Evolutionary conservation across 2,888 invertebrate genomes (phyloP), one percentile per base, ranked within the genome.

Genomic region (Eupithecia tripunctaria): DNA sequence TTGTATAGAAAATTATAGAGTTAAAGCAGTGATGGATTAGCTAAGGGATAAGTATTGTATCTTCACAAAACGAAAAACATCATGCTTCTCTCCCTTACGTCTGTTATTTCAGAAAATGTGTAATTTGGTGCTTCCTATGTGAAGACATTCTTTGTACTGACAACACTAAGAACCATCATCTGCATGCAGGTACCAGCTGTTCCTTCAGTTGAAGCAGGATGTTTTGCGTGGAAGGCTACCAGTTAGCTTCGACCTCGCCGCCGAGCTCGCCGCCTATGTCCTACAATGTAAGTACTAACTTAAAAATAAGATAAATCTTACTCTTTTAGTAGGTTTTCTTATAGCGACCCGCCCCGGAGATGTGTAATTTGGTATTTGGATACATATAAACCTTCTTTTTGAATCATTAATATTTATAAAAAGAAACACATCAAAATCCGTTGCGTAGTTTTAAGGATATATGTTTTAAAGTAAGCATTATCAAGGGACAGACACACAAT

Each of bases 141-240:
- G 12, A 25, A 14, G 25, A 1, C 25, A 56, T 56, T 21, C 25
- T 21, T 21, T 25, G 25, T 56, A 56, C 21, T 14, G 25, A 29
- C 29, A 60, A 29, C 15, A 60, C 14, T 60, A 29, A 29, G 18
- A 29, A 1, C 15, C 29, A 15, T 15, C 2, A 15, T 15, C 18
- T 62, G 12, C 72, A 14, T 56, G 29, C 86, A 98, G 99, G 95
- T 99, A 99, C 95, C 99, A 99, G 95, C 97, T 99, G 92, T 99
- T 99, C 92, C 96, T 99, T 84, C 99, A 99, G 96, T 96, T 99
- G 86, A 99, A 99, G 93, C 98, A 98, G 95, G 99, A 99, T 90
- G 97, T 99, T 82, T 95, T 99, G 70, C 98, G 99, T 89, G 99
- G 98, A 76, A 96, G 99, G 80, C 95, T 99, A 82, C 98, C 99